Base-by-base conservation (phyloP, 1,140 invertebrate species). In the Papilio dardanus region DNA sequence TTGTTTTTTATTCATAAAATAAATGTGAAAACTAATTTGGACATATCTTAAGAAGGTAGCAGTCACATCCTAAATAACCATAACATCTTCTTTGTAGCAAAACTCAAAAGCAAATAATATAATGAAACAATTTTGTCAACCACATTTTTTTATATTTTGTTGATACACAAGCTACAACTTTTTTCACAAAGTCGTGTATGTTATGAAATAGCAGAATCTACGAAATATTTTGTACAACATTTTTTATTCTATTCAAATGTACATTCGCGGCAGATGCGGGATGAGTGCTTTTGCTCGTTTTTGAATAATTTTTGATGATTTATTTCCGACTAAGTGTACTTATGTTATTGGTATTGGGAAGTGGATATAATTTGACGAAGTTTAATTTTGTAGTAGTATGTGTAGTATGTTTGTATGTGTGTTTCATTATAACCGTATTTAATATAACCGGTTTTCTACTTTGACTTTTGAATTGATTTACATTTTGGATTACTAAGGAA, bases 161-260 rank as follows among this genome's bases (percentile, higher is more conserved):
- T 54, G 8, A 24, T 28, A 54, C 21, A 54, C 21, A 12, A 12
- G 21, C 50, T 24, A 54, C 21, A 54, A 54, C 21, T 54, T 24
- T 54, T 54, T 54, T 54, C 10, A 54, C 3, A 54, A 54, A 46
- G 16, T 54, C 21, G 19, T 24, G 21, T 54, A 24, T 24, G 21
- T 24, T 28, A 24, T 54, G 50, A 21, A 54, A 28, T 54, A 54
- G 21, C 50, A 24, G 50, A 54, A 54, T 3, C 21, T 54, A 46
- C 50, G 10, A 54, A 54, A 54, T 12, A 54, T 54, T 54, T 54
- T 54, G 50, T 24, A 24, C 8, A 54, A 54, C 16, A 21, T 24
- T 62, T 58, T 58, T 62, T 62, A 62, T 62, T 28, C 24, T 10
- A 62, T 28, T 62, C 24, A 62, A 62, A 62, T 62, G 10, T 58